Conservation (phyloP, 2,888 invertebrate species). For the Masnerella sp. region DNA sequence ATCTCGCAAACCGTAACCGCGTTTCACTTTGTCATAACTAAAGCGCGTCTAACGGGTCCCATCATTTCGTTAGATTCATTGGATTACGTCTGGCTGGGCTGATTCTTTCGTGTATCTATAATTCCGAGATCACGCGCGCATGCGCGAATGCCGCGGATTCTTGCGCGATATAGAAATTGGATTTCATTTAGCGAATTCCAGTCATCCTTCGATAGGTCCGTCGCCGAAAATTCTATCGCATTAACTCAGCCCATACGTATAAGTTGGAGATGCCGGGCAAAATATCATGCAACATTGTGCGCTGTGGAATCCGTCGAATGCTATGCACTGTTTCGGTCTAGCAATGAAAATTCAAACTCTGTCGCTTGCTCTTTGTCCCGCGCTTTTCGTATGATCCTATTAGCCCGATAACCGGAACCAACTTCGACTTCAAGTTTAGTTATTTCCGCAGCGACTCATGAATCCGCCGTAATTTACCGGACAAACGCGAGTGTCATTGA, state of each 20-base stretch:
- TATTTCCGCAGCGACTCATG: conserved; percentile 48
- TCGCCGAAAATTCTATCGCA: conserved; percentile 39
- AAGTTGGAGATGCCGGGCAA: conserved; percentile 33
- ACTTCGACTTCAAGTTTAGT: conserved; percentile 57
- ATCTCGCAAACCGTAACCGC: conserved; percentile 42
- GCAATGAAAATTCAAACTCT: conserved; percentile 47
- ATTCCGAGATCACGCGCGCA: conserved; percentile 29
- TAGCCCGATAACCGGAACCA: conserved; percentile 58
- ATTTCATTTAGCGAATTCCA: conserved; percentile 36
- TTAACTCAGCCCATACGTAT: conserved; percentile 20
- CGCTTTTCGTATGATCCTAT: too few species aligned
- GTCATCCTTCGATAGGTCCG: conserved; percentile 32
- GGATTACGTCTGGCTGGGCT: conserved; percentile 20
- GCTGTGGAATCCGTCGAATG: conserved; percentile 28
- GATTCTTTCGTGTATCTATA: conserved; percentile 30
- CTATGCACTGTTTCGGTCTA: conserved; percentile 26
- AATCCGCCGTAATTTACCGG: too few species aligned
- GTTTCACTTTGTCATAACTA: conserved; percentile 50
- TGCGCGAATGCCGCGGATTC: conserved; percentile 19
- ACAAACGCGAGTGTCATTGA: conserved; percentile 53
- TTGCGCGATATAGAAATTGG: neutral
- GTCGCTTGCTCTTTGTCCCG: conserved; percentile 23
- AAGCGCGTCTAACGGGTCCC: conserved; percentile 31
- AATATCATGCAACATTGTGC: conserved; percentile 48
- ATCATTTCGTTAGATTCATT: conserved; percentile 36